Base-by-base conservation (phyloP, 2,113 vertebrate genomes). In the Sarotherodon lohbergeri region DNA sequence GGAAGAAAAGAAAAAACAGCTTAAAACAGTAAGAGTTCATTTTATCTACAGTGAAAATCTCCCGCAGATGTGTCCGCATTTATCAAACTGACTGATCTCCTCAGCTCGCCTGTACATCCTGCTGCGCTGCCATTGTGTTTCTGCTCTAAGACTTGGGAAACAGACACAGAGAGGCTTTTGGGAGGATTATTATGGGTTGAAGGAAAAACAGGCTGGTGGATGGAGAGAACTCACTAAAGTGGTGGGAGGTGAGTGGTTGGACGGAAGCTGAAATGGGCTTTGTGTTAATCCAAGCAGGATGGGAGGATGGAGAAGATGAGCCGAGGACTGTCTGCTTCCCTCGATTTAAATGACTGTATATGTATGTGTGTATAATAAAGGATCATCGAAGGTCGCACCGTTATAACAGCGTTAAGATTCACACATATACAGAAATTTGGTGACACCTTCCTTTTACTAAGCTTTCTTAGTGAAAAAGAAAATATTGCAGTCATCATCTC, bases 41-140 rank as follows among this genome's bases (percentile, higher is more conserved):
- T 85, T 93, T 93, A 92, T 90, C 90, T 88, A 4, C 83, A 78
- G 88, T 87, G 89, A 82, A 93, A 92, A 94, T 89, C 91, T 91
- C 80, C 86, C 52, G 34, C 83, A 91, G 84, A 92, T 86, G 86
- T 90, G 71, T 81, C 3, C 22, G 63, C 81, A 91, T 93, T 87
- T 84, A 83, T 93, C 91, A 92, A 54, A 86, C 56, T 89, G 89
- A 91, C 79, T 79, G 82, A 88, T 89, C 88, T 52, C 52, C 82
- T 86, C 46, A 27, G 56, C 80, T 61, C 5, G 24, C n/a, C 59
- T 80, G 68, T 73, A 56, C 82, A 50, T 81, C 82, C 84, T 12
- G 81, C 90, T 76, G 83, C 32, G 80, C 87, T 86, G 80, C 87
- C 66, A 79, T 81, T 57, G 85, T 80, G 79, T 86, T 90, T 48